A percentile compares a stretch with the other conserved stretches of the same genome.
phyloP scores from a whole-genome alignment of 1,140 invertebrate species.

The Archivesica marissinica region DNA sequence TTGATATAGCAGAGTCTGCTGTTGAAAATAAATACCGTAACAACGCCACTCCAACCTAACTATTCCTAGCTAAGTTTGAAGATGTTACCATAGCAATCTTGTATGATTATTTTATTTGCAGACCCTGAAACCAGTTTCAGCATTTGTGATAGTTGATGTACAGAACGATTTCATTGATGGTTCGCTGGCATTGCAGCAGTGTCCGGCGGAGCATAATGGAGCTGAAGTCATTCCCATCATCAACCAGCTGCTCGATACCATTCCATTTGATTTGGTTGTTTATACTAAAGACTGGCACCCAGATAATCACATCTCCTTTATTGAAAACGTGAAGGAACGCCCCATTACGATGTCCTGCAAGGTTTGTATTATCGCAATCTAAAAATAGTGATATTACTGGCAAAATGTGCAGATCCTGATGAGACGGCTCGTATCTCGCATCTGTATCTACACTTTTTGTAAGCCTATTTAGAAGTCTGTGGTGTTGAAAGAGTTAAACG shows the following conservation, averaged over 20 bases:
- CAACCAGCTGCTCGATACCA: conserved; percentile 93
- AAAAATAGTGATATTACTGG: no score
- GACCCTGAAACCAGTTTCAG: conserved; percentile 93
- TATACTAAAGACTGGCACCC: conserved; percentile 99
- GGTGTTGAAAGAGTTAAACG: no score
- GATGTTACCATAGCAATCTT: no score
- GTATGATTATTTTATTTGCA: no score
- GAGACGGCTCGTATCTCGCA: no score
- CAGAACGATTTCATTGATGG: conserved; percentile 99
- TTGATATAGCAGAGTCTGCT: no score
- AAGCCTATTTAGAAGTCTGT: no score
- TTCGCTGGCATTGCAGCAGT: conserved; percentile 95
- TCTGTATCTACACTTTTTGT: no score
- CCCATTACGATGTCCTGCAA: conserved; percentile 57
- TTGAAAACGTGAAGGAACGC: conserved; percentile 89
- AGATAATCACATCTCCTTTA: conserved; percentile 97
- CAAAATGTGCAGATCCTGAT: no score
- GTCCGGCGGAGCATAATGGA: conserved; percentile 94
- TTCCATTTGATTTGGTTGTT: conserved; percentile 95
- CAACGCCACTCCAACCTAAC: no score
- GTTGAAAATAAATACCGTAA: no score
- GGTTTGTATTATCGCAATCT: conserved; percentile 11
- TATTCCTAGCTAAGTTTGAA: no score
- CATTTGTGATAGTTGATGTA: conserved; percentile 97
- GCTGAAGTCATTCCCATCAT: conserved; percentile 89